phyloP scores from a whole-genome alignment of 2,113 vertebrate species.

The Macaca nemestrina region DNA sequence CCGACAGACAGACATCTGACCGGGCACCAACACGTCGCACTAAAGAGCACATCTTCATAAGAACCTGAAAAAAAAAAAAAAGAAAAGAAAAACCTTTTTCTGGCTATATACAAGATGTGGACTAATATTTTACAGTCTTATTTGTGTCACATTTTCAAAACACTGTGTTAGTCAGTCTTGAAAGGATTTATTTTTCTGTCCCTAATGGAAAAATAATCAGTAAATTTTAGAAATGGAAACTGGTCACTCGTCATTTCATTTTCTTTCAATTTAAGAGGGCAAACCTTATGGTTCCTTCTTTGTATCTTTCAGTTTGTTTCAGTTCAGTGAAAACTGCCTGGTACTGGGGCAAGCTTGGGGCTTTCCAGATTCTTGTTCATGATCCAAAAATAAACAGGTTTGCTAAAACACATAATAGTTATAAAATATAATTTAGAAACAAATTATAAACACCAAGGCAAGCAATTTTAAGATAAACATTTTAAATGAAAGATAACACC shows the following conservation, averaged over 20 bases:
- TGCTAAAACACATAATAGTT: neutral
- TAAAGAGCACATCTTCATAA: neutral
- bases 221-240: neutral
- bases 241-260: neutral
- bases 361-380: neutral
- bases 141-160: constrained; percentile 5
- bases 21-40: neutral
- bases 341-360: neutral
- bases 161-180: neutral
- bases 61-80: neutral
- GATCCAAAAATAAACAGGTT: neutral
- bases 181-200: neutral
- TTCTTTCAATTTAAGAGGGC: neutral
- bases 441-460: neutral
- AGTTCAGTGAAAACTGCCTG: neutral
- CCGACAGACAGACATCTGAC: neutral
- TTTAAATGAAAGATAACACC: neutral
- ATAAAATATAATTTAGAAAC: neutral
- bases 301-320: neutral
- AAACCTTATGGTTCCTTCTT: neutral
- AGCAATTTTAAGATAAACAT: neutral
- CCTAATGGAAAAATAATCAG: neutral
- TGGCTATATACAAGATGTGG: neutral
- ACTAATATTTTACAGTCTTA: neutral
- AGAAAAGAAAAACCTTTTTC: neutral